These are phyloP conservation scores for Ciconia maguari DNA, from an alignment of 2,113 vertebrate species.

Conservation along the genomic window DNA sequence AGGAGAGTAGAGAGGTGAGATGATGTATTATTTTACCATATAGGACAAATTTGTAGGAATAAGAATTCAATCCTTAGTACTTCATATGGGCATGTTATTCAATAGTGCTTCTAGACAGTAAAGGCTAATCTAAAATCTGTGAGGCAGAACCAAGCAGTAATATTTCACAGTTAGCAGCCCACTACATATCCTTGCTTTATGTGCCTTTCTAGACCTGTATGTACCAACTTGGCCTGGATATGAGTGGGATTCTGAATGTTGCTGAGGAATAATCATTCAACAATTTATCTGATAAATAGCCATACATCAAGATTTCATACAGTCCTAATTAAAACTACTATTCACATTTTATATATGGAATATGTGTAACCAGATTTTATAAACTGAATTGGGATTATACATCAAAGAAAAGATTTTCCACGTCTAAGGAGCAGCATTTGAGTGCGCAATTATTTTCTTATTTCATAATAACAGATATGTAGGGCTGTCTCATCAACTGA, in stretches of 20 bases:
- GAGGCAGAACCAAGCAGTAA: constrained; percentile 50
- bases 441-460: background rate
- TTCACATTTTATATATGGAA: background rate
- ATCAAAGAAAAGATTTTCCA: background rate
- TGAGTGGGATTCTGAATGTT: background rate
- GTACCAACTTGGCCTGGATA: background rate
- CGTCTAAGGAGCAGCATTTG: background rate
- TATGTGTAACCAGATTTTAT: background rate
- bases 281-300: background rate
- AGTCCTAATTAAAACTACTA: constrained; percentile 24
- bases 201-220: background rate
- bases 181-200: constrained; percentile 52
- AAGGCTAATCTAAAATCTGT: constrained; percentile 63
- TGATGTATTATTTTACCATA: constrained; percentile 39
- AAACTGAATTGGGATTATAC: background rate
- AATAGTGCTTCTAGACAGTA: constrained; percentile 12
- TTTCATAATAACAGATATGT: background rate
- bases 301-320: background rate
- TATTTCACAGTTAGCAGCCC: constrained; percentile 60
- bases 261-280: background rate
- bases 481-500: background rate
- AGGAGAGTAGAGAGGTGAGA: background rate
- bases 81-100: constrained; percentile 9
- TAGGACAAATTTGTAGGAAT: background rate
- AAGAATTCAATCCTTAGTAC: constrained; percentile 31